These are phyloP conservation scores for Dermochelys coriacea DNA, from an alignment of 2,797 vertebrate genomes.

Conservation along the genomic window DNA sequence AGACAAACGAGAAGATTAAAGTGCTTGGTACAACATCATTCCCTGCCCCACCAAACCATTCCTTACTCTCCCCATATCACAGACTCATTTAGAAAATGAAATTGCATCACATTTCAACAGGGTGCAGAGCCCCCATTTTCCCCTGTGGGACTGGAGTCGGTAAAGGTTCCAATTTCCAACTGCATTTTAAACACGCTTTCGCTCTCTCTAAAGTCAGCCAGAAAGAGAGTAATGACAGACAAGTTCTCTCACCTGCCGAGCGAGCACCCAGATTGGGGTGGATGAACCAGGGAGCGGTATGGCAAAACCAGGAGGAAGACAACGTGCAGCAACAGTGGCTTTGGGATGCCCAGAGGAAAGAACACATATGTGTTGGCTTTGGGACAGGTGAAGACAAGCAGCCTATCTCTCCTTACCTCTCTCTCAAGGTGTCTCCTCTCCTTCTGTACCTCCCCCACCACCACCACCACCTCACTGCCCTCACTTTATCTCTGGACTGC, in stretches of 20 bases:
- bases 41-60: neutral
- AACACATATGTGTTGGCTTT: neutral
- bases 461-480: neutral
- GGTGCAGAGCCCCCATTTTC: neutral
- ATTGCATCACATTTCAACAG: neutral
- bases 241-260: neutral
- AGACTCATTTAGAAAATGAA: neutral
- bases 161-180: neutral
- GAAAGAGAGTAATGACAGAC: neutral
- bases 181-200: neutral
- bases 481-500: neutral
- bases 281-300: neutral
- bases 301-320: neutral
- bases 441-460: neutral
- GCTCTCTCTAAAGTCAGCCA: neutral
- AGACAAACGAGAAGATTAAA: neutral
- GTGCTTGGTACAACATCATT: neutral
- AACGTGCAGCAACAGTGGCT: neutral
- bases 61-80: neutral
- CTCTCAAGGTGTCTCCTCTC: neutral
- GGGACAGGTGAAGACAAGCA: neutral
- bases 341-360: neutral
- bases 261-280: neutral
- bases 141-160: accelerated
- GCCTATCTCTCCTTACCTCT: neutral